Base-by-base conservation (phyloP, 1,140 invertebrate genomes). In the Drosophila nebulosa region DNA sequence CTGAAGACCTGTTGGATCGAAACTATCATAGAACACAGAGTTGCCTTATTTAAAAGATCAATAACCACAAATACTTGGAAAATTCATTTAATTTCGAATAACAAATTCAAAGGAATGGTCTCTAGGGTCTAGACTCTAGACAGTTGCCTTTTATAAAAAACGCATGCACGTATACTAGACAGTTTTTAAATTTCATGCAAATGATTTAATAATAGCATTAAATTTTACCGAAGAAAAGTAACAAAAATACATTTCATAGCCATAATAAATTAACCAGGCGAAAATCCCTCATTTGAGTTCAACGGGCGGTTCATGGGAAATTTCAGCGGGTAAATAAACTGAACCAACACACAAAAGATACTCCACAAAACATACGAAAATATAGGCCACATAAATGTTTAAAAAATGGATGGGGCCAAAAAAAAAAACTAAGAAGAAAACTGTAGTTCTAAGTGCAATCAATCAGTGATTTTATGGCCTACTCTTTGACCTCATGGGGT, bases 361-460 rank as follows among this genome's bases (percentile, higher is more conserved):
- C 26, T 12, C 16, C 4, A 57, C 57, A 68, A 58, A 26, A 66
- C 21, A 18, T 35, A 26, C 30, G 10, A 46, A 42, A 66, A 86
- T 80, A 63, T 85, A 78, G 77, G 81, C 77, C 80, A 85, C 69
- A 69, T 80, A 63, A 73, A 68, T 70, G 77, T 26, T 58, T 86
- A 85, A 85, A 85, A 77, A 86, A 86, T 36, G 64, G 24, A 3
- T 10, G 32, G 69, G 27, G 27, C 9, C 46, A 75, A 60, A 56
- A 22, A 60, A 51, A 67, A n/a, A 67, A 55, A 72, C 35, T 18
- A 63, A 35, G 5, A 6, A 27, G 74, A n/a, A 56, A 35, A 63
- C 39, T 30, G 16, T 26, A 65, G 66, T 65, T 78, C 68, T 68
- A 63, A 76, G 76, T 71, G 77, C 74, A 85, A 84, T 84, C 69